Evolutionary conservation across 2,888 invertebrate species (phyloP).

Genomic region (Caenorhabditis doughertyi): DNA sequence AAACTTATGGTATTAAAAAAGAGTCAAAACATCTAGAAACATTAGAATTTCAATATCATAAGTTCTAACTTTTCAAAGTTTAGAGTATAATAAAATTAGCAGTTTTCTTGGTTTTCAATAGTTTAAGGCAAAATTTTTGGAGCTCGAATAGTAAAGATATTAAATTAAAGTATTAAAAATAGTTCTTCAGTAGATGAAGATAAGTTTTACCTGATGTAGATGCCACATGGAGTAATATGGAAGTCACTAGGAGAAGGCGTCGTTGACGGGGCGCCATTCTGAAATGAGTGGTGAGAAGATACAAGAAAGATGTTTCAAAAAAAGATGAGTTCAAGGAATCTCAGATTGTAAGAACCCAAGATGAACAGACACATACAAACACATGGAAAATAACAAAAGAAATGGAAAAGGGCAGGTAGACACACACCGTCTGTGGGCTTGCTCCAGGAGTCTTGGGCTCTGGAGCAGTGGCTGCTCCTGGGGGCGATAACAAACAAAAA

Average conservation of each 20-base stretch:
- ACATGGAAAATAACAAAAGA: slow-evolving; percentile 22
- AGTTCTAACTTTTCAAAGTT: too few species aligned
- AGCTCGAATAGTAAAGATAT: too few species aligned
- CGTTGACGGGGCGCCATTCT: slow-evolving; percentile 51
- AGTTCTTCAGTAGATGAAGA: neutral
- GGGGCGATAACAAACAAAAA: slow-evolving; percentile 55
- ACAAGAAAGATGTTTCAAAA: slow-evolving; percentile 7
- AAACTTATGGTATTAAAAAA: too few species aligned
- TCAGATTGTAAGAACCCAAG: neutral
- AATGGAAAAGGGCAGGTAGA: slow-evolving; percentile 32
- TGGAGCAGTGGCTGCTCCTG: slow-evolving; percentile 31
- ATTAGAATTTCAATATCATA: too few species aligned
- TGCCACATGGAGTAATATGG: slow-evolving; percentile 35
- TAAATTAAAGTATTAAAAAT: too few species aligned
- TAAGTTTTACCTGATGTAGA: slow-evolving; percentile 26
- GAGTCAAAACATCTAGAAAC: too few species aligned
- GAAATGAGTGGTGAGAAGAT: neutral
- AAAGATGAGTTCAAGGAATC: neutral
- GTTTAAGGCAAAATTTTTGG: too few species aligned
- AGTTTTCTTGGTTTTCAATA: too few species aligned
- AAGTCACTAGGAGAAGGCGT: slow-evolving; percentile 40
- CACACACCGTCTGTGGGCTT: slow-evolving; percentile 30
- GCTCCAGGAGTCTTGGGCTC: slow-evolving; percentile 38
- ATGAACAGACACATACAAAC: neutral
- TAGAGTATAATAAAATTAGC: too few species aligned